Evolutionary conservation across 1,140 invertebrate species (phyloP).

Genomic region (Paralvinella palmiformis): DNA sequence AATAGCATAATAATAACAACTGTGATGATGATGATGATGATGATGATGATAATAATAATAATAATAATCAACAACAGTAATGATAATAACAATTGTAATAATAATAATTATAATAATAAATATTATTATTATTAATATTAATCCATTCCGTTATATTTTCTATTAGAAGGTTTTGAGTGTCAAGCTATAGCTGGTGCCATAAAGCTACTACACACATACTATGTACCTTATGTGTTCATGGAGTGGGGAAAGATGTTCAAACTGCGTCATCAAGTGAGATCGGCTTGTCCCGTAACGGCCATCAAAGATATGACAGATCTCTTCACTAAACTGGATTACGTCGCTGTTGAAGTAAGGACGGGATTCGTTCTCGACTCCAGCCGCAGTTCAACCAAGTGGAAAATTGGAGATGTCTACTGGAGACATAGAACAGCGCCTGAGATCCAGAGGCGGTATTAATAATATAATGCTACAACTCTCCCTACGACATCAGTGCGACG

Average conservation of each 20-base stretch:
- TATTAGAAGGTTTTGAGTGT: slow-evolving; percentile 5
- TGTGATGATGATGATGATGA: no score
- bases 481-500: no score
- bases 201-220: neutral
- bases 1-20: no score
- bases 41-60: no score
- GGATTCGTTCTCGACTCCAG: slow-evolving; percentile 1
- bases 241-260: neutral
- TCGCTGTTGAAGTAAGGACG: neutral
- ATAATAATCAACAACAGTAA: no score
- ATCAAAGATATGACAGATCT: neutral
- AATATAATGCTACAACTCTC: no score
- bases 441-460: no score
- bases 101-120: no score
- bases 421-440: neutral
- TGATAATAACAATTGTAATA: no score
- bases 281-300: neutral
- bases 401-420: slow-evolving; percentile 2
- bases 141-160: no score
- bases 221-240: slow-evolving; percentile 4
- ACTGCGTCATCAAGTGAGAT: neutral
- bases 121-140: no score
- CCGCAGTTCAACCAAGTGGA: neutral
- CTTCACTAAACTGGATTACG: neutral
- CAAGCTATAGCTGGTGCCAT: neutral